Percentiles rank a stretch among this genome's conserved stretches.
Evolutionary conservation across 1,140 invertebrate genomes (phyloP).

Genomic region (Drosophila nebulosa): DNA sequence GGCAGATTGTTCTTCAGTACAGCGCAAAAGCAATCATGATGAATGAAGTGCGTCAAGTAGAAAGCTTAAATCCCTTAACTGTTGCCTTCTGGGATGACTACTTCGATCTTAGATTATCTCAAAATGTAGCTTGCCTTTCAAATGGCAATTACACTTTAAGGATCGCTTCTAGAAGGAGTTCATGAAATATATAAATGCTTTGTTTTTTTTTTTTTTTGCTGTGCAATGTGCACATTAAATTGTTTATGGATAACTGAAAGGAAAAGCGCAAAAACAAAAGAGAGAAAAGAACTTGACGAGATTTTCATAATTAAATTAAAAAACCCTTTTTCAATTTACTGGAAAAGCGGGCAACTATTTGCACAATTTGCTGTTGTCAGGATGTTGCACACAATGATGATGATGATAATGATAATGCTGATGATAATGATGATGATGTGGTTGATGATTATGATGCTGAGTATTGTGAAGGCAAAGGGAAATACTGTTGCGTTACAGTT

Average conservation of each 20-base stretch:
- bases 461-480: not conserved
- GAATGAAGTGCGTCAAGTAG: too few species aligned
- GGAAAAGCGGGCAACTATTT: constrained; percentile 6
- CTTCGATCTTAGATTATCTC: too few species aligned
- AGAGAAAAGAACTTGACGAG: not conserved
- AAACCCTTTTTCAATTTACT: constrained; percentile 7
- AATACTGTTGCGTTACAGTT: not conserved
- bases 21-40: too few species aligned
- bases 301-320: constrained; percentile 11
- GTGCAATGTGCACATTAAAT: not conserved
- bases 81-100: too few species aligned
- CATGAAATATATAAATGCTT: not conserved
- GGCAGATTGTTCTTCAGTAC: too few species aligned
- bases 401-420: not conserved
- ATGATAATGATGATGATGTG: not conserved
- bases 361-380: constrained; percentile 4
- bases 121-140: too few species aligned
- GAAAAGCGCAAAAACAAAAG: not conserved
- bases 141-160: not conserved
- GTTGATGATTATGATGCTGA: not conserved
- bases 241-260: not conserved
- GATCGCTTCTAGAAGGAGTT: too few species aligned
- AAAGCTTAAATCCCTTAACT: too few species aligned
- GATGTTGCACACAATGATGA: not conserved
- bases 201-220: too few species aligned